Percentiles rank a stretch among this genome's conserved stretches.
phyloP scores from a whole-genome alignment of 2,888 invertebrate genomes.

The Teinopalpus imperialis region DNA sequence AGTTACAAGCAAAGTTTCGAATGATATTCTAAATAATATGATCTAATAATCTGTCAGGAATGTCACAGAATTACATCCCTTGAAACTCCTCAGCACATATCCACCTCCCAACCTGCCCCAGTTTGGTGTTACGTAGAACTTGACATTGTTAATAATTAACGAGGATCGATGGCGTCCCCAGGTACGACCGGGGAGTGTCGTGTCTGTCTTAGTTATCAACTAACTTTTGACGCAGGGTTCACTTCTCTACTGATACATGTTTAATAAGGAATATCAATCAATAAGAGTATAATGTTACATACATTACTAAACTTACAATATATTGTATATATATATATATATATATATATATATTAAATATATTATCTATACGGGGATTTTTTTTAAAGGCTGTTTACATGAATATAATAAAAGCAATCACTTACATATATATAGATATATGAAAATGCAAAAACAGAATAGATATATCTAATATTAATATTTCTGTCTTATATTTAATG shows the following conservation, averaged over 20 bases:
- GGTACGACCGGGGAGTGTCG: constrained; percentile 30
- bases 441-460: too few relatives aligned
- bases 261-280: constrained; percentile 3
- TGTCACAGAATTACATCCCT: neutral
- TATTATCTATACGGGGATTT: too few relatives aligned
- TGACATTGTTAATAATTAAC: constrained; percentile 62
- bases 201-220: constrained; percentile 34
- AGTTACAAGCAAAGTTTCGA: neutral
- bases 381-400: too few relatives aligned
- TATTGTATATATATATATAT: too few relatives aligned
- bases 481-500: too few relatives aligned
- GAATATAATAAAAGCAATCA: too few relatives aligned
- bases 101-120: constrained; percentile 25
- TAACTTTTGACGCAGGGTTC: constrained; percentile 32
- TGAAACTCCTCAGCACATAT: constrained; percentile 10
- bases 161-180: constrained; percentile 62
- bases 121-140: constrained; percentile 35
- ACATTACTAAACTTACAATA: too few relatives aligned
- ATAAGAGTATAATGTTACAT: too few relatives aligned
- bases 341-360: too few relatives aligned
- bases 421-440: too few relatives aligned
- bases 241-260: constrained; percentile 11
- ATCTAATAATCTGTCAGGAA: neutral
- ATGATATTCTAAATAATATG: neutral
- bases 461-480: too few relatives aligned